A percentile compares a stretch with the other conserved stretches of the same genome.
phyloP scores from a whole-genome alignment of 1,140 invertebrate species.

The Caenorhabditis briggsae region DNA sequence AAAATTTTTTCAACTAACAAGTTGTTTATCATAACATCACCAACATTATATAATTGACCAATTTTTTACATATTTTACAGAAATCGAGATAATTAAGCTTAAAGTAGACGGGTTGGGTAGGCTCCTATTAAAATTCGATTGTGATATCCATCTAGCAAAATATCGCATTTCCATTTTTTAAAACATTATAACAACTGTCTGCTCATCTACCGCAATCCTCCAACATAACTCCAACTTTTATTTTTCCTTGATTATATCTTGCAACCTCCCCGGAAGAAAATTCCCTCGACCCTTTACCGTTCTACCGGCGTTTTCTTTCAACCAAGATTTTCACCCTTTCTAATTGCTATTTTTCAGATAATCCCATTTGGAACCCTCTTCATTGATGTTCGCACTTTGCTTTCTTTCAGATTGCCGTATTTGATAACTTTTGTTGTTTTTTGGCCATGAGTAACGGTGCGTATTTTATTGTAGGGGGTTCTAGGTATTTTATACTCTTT shows the following conservation, averaged over 20 bases:
- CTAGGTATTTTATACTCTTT: neutral
- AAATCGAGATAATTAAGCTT: no score
- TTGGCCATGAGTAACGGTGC: neutral
- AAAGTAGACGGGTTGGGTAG: no score
- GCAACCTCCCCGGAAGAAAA: neutral
- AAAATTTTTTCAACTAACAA: no score
- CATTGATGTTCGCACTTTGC: neutral
- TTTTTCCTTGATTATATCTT: neutral
- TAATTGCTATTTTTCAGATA: conserved; percentile 17
- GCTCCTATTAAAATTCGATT: no score
- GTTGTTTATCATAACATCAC: no score
- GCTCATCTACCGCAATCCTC: no score
- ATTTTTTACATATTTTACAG: no score
- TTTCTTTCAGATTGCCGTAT: conserved; percentile 1
- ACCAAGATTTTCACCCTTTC: neutral
- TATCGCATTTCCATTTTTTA: no score
- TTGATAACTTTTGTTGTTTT: neutral
- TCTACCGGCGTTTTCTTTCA: neutral
- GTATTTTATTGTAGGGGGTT: no score
- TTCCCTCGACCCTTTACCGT: neutral
- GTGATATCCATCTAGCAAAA: no score
- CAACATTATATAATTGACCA: no score
- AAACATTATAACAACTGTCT: no score
- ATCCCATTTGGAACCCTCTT: neutral
- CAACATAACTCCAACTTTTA: neutral